phyloP scores from a whole-genome alignment of 2,113 vertebrate genomes.

The Vireo altiloquus region DNA sequence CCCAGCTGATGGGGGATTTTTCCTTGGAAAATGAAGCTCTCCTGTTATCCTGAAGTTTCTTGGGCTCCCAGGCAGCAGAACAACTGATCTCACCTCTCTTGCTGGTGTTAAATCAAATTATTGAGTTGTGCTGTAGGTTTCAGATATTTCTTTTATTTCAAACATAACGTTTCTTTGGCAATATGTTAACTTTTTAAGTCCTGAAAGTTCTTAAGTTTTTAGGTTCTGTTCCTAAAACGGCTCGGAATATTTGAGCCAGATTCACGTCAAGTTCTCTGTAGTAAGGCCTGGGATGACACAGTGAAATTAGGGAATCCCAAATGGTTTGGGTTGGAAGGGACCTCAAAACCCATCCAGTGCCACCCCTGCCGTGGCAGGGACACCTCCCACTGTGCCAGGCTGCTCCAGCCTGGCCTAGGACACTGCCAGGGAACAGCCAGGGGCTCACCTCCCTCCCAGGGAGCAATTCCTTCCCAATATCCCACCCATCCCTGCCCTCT shows the following conservation, averaged over 20 bases:
- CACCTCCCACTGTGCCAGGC: background rate
- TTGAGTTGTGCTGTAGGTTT: background rate
- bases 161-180: fast-evolving
- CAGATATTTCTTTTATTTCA: background rate
- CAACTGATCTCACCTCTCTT: background rate
- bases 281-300: background rate
- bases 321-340: background rate
- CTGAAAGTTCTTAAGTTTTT: background rate
- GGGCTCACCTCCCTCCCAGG: fast-evolving
- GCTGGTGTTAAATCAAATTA: background rate
- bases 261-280: fast-evolving
- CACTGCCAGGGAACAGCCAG: background rate
- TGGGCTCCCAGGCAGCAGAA: background rate
- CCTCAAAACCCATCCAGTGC: fast-evolving
- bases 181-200: background rate
- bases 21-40: background rate
- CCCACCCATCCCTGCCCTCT: background rate
- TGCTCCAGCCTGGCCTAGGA: background rate
- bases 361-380: background rate
- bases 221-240: background rate
- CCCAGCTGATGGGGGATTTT: background rate
- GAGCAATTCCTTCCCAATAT: background rate
- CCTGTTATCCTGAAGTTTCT: background rate
- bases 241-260: fast-evolving
- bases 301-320: background rate